Base-by-base conservation (phyloP, 2,113 vertebrate species). In the Nothobranchius kuhntae region DNA sequence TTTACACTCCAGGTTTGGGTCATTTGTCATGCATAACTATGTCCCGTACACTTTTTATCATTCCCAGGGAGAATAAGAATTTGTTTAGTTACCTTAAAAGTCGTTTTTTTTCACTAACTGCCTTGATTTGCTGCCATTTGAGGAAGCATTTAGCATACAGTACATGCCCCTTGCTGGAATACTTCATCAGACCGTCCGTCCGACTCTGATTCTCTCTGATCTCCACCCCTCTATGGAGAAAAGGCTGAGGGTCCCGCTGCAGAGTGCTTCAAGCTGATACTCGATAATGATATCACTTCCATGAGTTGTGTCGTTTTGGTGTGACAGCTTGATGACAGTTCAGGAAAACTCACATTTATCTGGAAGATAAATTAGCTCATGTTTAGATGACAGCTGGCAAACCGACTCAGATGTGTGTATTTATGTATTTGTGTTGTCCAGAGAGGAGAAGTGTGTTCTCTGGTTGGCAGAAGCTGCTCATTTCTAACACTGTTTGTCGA, bases 291-390 rank as follows among this genome's bases (percentile, higher is more conserved):
- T 85, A 83, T 84, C 77, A 69, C 77, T 75, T 88, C 62, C 71
- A 53, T 65, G 10, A 65, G 65, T 40, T 77, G 65, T 66, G 67
- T 85, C 68, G 72, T 72, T 65, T 65, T 44, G 69, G 61, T 78
- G 72, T 82, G 80, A 81, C 65, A 42, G 75, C 70, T 77, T 79
- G 80, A 84, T 46, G 56, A 66, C 38, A 9, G 70, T 59, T 61
- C 62, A 30, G 56, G 56, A 88, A 81, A 82, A 81, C 67, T 71
- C 21, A 9, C 83, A 83, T 92, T 89, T 77, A 87, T 89, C 84
- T 86, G 61, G 57, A 74, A 85, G 86, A 90, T 87, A 45, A 86
- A 89, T 89, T 63, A 77, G 36, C 52, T 47, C 53, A 13, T 42
- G 74, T 86, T 87, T 80, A 57, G 54, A 40, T 57, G 82, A 78